Evolutionary conservation across 2,888 invertebrate species (phyloP).

Genomic region (Andrena bicolor): DNA sequence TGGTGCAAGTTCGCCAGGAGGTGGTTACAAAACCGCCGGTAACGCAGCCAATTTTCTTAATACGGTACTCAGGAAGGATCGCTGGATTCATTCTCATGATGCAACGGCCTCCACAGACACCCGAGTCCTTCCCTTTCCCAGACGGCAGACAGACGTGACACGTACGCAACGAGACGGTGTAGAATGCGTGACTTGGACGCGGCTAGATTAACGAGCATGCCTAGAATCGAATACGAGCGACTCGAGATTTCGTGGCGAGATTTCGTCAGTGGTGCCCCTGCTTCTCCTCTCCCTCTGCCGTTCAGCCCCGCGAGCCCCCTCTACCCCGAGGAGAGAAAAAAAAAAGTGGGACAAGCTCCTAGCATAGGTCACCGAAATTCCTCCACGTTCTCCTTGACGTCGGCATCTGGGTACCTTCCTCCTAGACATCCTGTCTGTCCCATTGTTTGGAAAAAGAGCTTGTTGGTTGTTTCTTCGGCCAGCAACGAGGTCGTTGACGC

Average conservation of each 20-base stretch:
- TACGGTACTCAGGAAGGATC: conserved; percentile 65
- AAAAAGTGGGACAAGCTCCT: conserved; percentile 37
- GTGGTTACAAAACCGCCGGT: conserved; percentile 50
- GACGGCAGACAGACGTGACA: conserved; percentile 82
- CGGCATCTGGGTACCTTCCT: conserved; percentile 9
- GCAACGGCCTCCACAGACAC: conserved; percentile 75
- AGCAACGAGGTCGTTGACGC: conserved; percentile 72
- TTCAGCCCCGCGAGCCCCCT: neutral
- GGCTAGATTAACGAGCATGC: conserved; percentile 77
- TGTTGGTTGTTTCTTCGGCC: conserved; percentile 44
- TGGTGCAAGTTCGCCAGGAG: conserved; percentile 20
- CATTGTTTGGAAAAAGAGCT: conserved; percentile 57
- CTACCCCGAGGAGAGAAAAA: conserved; percentile 4
- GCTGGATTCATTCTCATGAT: conserved; percentile 72
- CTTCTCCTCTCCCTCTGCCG: neutral
- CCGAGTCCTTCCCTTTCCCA: conserved; percentile 79
- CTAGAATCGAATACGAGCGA: conserved; percentile 72
- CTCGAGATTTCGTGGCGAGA: conserved; percentile 65
- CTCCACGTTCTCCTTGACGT: conserved; percentile 38
- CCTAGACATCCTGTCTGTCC: conserved; percentile 6
- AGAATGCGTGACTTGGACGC: conserved; percentile 82
- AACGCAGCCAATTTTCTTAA: conserved; percentile 57
- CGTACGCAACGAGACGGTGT: conserved; percentile 80
- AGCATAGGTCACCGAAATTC: conserved; percentile 28
- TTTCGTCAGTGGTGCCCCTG: conserved; percentile 50